phyloP scores from a whole-genome alignment of 2,113 vertebrate genomes.

The Scophthalmus maximus region DNA sequence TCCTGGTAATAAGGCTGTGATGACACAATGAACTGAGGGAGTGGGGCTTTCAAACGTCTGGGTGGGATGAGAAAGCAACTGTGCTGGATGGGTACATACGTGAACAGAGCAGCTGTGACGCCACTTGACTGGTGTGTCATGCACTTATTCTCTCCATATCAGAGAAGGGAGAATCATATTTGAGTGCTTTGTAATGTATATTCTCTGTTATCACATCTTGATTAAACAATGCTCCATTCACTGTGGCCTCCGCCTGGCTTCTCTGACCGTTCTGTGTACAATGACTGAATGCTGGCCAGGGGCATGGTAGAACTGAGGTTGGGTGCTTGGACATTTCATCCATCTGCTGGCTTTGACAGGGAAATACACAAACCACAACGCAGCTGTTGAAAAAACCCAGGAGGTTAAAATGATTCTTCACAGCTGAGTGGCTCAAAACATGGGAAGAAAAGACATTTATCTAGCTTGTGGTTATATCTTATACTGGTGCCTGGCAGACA shows the following conservation, averaged over 20 bases:
- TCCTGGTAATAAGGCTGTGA: constrained; percentile 46
- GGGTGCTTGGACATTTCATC: constrained; percentile 12
- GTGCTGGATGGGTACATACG: constrained; percentile 23
- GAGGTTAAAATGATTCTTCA: constrained; percentile 12
- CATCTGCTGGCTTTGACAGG: constrained; percentile 28
- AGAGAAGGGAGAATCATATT: constrained; percentile 31
- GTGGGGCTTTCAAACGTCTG: constrained; percentile 28
- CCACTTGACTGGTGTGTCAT: constrained; percentile 48
- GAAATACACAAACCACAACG: constrained; percentile 26
- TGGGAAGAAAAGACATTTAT: not conserved
- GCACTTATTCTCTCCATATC: constrained; percentile 19
- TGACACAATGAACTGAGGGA: constrained; percentile 24
- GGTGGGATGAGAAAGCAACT: constrained; percentile 53
- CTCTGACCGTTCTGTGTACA: constrained; percentile 29
- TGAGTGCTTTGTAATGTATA: constrained; percentile 20
- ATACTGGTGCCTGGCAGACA: not conserved
- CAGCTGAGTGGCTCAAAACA: not conserved
- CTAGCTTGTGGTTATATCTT: not conserved
- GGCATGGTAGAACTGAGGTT: not conserved
- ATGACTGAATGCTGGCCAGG: constrained; percentile 28
- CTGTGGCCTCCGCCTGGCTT: constrained; percentile 11
- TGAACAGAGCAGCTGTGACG: constrained; percentile 45
- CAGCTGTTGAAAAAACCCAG: constrained; percentile 11
- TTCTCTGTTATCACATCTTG: constrained; percentile 36
- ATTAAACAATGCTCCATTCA: constrained; percentile 32